Conservation (phyloP, 1,140 invertebrate species). For the Stegodyphus mimosarum region DNA sequence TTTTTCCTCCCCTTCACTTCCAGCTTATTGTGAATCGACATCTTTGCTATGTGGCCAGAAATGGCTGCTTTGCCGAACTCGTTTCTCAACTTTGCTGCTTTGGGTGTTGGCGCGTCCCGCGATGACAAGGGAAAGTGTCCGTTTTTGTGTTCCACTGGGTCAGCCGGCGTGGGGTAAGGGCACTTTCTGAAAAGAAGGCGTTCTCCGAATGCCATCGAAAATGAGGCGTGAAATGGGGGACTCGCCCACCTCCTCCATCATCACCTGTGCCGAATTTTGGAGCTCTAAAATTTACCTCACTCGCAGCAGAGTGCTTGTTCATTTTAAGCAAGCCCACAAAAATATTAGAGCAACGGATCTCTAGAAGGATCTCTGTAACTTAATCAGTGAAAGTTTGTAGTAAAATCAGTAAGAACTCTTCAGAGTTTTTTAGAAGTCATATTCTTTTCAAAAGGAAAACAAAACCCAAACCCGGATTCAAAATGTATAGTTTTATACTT, state of each 20-base stretch:
- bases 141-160: constrained; percentile 25
- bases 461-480: no score
- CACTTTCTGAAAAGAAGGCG: constrained; percentile 12
- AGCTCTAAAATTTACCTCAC: no score
- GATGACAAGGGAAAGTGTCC: constrained; percentile 47
- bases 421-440: no score
- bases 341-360: no score
- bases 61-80: background rate
- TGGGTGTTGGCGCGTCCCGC: constrained; percentile 9
- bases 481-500: no score
- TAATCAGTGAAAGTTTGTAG: no score
- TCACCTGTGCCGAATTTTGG: background rate
- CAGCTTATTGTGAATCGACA: background rate
- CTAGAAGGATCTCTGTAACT: no score
- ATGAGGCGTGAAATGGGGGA: constrained; percentile 41
- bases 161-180: constrained; percentile 13
- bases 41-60: constrained; percentile 2
- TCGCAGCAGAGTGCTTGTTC: no score
- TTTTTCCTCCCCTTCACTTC: background rate
- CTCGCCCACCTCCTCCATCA: background rate
- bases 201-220: background rate
- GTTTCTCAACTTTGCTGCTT: constrained; percentile 1
- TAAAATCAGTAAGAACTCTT: no score
- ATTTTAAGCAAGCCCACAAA: no score
- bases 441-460: no score